Evolutionary conservation across 1,140 invertebrate genomes (phyloP).

Genomic region (Ips typographus): DNA sequence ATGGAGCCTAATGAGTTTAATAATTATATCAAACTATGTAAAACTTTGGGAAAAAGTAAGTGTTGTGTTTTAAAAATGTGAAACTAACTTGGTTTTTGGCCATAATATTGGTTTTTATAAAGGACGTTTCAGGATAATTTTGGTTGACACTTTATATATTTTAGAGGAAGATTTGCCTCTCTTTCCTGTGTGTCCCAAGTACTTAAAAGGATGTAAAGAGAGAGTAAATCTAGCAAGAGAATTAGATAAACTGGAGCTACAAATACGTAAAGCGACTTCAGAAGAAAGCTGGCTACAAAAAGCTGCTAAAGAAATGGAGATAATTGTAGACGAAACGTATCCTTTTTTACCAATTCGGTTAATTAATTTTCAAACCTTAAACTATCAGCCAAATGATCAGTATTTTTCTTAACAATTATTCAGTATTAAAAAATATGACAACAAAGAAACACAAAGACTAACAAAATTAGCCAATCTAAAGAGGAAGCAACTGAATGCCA

Average conservation of each 20-base stretch:
- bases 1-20: conserved; percentile 85
- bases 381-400: too few species aligned
- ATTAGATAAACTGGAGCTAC: conserved; percentile 76
- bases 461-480: too few species aligned
- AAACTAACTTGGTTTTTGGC: too few species aligned
- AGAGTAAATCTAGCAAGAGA: conserved; percentile 75
- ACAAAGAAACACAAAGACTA: too few species aligned
- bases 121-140: not conserved
- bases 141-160: conserved; percentile 2
- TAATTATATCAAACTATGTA: conserved; percentile 79
- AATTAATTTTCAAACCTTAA: too few species aligned
- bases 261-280: conserved; percentile 64
- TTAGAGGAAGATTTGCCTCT: conserved; percentile 77
- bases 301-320: conserved; percentile 82
- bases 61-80: conserved; percentile 6
- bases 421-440: too few species aligned
- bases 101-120: too few species aligned
- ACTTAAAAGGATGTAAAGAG: conserved; percentile 67
- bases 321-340: conserved; percentile 80
- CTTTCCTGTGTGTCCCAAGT: conserved; percentile 76
- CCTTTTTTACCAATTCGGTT: conserved; percentile 48
- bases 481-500: too few species aligned
- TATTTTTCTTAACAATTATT: too few species aligned
- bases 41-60: conserved; percentile 78
- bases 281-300: conserved; percentile 82